Conservation (phyloP, 2,888 invertebrate species). For the Chaetogeoica ovagalla region DNA sequence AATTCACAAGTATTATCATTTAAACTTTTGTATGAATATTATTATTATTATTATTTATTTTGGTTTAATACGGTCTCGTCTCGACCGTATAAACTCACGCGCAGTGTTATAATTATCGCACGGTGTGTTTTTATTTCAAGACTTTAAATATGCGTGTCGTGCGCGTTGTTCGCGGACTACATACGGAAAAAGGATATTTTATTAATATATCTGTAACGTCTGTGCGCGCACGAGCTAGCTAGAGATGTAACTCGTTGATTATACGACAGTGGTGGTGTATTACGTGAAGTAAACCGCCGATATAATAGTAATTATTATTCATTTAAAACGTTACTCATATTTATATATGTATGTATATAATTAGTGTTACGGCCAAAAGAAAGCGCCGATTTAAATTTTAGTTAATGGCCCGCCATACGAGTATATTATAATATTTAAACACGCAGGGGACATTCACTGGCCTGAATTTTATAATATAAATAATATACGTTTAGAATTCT, state of each 20-base stretch:
- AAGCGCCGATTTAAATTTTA: background rate
- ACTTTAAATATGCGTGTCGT: background rate
- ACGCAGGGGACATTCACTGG: no score
- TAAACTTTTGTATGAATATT: constrained; percentile 7
- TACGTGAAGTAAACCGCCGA: background rate
- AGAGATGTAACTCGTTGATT: background rate
- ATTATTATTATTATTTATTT: background rate
- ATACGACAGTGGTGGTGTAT: background rate
- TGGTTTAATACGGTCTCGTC: background rate
- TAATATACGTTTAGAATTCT: no score
- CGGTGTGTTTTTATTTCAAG: constrained; percentile 13
- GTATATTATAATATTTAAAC: no score
- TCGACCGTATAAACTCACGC: background rate
- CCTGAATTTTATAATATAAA: no score
- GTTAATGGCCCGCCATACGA: background rate
- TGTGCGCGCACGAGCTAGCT: no score
- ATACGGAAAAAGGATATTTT: constrained; percentile 1
- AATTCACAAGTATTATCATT: background rate
- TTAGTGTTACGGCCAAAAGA: no score
- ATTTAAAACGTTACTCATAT: background rate
- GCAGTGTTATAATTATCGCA: background rate
- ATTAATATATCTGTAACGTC: constrained; percentile 13
- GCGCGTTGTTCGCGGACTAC: background rate
- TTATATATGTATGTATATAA: background rate
- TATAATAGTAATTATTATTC: background rate